Conservation (phyloP, 2,113 vertebrate genomes). For the Sorex araneus region DNA sequence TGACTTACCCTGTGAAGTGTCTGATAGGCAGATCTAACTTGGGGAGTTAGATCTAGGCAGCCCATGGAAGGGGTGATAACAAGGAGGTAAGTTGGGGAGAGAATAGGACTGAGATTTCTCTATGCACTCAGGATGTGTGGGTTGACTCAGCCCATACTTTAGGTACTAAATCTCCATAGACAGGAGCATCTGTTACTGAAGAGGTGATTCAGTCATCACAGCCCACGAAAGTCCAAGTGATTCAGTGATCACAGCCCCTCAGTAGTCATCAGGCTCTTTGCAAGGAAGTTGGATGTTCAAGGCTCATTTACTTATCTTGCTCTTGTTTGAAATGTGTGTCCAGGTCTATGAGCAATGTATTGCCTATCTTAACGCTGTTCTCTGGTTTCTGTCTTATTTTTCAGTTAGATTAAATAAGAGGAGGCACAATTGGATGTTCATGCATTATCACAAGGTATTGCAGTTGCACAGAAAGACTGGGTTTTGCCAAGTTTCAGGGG, state of each 20-base stretch:
- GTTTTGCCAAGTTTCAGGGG: conserved; percentile 16
- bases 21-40: not conserved
- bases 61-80: not conserved
- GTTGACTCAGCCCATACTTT: not conserved
- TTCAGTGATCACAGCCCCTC: not conserved
- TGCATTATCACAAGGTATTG: not conserved
- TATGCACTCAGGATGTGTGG: not conserved
- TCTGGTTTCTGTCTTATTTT: not conserved
- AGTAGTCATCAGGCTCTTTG: not conserved
- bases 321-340: not conserved
- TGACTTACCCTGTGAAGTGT: not conserved
- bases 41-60: not conserved
- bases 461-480: not conserved
- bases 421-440: not conserved
- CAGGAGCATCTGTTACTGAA: not conserved
- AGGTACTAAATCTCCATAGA: not conserved
- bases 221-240: not conserved
- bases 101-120: not conserved
- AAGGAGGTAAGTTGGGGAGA: not conserved
- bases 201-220: too few species aligned
- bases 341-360: not conserved
- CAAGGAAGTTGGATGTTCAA: not conserved
- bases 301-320: conserved; percentile 22
- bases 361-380: conserved; percentile 27
- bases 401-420: not conserved